Percentiles rank a stretch among this genome's conserved stretches.
Conservation (phyloP, 2,888 invertebrate species). For the Latrodectus hesperus region DNA sequence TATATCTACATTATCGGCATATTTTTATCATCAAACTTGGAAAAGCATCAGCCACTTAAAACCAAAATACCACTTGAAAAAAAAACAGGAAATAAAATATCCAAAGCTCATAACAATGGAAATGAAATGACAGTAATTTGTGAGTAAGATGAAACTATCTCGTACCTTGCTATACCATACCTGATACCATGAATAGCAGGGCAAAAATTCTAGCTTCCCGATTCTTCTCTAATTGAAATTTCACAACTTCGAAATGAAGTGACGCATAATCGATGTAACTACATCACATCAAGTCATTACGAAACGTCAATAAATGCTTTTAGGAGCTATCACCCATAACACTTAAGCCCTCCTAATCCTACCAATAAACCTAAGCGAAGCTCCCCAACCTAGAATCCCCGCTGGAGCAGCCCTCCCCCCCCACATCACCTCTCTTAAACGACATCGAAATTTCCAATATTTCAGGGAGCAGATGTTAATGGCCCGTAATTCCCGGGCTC, state of each 20-base stretch:
- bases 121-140: too few species aligned
- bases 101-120: too few species aligned
- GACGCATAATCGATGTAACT: conserved; percentile 25
- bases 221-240: not conserved
- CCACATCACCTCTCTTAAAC: not conserved
- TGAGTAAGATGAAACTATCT: too few species aligned
- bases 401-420: not conserved
- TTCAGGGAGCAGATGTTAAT: conserved; percentile 56
- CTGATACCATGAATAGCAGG: too few species aligned
- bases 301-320: conserved; percentile 42
- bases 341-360: conserved; percentile 44
- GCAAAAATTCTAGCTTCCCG: not conserved
- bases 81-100: too few species aligned
- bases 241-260: not conserved
- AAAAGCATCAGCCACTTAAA: too few species aligned
- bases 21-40: too few species aligned
- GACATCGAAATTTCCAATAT: conserved; percentile 41
- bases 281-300: conserved; percentile 24
- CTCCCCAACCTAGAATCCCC: conserved; percentile 12
- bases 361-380: conserved; percentile 46
- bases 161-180: too few species aligned
- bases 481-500: conserved; percentile 63
- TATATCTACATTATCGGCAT: too few species aligned
- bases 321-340: conserved; percentile 33
- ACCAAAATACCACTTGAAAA: too few species aligned